Conservation (phyloP, 1,140 invertebrate species). For the Drosophila novamexicana region DNA sequence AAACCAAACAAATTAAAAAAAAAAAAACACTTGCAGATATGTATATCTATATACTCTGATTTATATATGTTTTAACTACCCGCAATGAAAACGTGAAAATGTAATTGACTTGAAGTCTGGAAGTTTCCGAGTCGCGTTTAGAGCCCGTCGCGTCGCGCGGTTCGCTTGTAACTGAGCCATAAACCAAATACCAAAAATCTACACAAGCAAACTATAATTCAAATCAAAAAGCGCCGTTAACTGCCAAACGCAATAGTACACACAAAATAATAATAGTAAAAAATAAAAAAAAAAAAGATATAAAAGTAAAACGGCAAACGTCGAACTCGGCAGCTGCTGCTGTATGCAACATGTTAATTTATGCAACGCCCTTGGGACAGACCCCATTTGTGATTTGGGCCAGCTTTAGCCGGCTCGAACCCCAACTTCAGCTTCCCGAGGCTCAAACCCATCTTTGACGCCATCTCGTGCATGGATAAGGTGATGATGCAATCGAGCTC, state of each 20-base stretch:
- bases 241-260: conserved; percentile 2
- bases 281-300: not conserved
- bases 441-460: not conserved
- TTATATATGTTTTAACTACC: conserved; percentile 2
- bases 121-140: not conserved
- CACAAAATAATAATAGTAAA: conserved; percentile 1
- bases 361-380: conserved; percentile 75
- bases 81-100: not conserved
- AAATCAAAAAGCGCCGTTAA: conserved; percentile 48
- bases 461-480: no score
- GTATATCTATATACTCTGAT: no score
- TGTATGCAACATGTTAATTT: conserved; percentile 61
- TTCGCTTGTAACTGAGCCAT: conserved; percentile 64
- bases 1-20: no score
- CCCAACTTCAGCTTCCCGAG: not conserved
- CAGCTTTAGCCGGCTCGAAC: conserved; percentile 8
- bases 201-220: conserved; percentile 13
- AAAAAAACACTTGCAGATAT: no score
- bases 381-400: conserved; percentile 47
- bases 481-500: conserved; percentile 38
- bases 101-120: not conserved
- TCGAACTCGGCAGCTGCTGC: conserved; percentile 9
- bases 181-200: conserved; percentile 30
- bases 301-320: not conserved
- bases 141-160: conserved; percentile 47